Evolutionary conservation across 2,797 vertebrate species (phyloP).

Genomic region (Cyclopterus lumpus): DNA sequence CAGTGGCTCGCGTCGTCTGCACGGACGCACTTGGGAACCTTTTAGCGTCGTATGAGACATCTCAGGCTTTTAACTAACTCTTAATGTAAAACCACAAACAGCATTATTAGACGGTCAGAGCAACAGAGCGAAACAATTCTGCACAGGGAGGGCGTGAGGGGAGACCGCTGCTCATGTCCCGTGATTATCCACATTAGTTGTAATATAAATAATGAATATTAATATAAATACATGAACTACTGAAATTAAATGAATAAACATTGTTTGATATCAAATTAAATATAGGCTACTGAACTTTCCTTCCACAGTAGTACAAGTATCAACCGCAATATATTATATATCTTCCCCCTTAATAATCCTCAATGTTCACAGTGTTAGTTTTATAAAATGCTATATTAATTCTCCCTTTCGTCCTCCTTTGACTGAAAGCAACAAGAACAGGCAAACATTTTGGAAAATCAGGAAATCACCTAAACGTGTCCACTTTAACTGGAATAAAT

Average conservation of each 20-base stretch:
- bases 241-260: neutral
- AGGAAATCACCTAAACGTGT: constrained; percentile 1
- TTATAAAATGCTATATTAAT: neutral
- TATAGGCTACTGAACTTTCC: neutral
- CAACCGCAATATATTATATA: neutral
- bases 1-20: too few species aligned
- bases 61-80: too few species aligned
- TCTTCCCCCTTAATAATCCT: neutral
- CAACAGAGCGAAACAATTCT: too few species aligned
- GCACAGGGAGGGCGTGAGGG: too few species aligned
- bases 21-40: too few species aligned
- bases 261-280: constrained; percentile 1
- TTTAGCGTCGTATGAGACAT: too few species aligned
- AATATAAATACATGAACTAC: neutral
- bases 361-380: neutral
- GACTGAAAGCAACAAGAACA: neutral
- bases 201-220: neutral
- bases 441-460: neutral
- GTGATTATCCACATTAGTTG: too few species aligned
- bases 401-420: neutral
- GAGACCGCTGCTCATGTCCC: too few species aligned
- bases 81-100: too few species aligned
- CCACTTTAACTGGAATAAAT: neutral
- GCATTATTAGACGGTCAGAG: too few species aligned
- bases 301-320: neutral